phyloP scores from a whole-genome alignment of 2,888 invertebrate genomes.

The Aquatica leii region DNA sequence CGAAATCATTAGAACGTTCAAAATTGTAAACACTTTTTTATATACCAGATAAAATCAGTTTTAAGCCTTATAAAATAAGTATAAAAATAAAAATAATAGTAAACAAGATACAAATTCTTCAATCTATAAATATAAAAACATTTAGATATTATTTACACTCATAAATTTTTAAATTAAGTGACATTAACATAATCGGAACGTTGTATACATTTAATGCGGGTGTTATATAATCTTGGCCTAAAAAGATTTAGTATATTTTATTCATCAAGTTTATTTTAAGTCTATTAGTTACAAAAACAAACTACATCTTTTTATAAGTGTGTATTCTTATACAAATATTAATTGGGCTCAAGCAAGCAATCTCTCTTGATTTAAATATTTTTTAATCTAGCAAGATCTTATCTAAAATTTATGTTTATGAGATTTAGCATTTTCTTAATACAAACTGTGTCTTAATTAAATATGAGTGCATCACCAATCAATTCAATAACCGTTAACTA shows the following conservation, averaged over 20 bases:
- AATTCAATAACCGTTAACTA: constrained; percentile 3
- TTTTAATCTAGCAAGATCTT: background rate
- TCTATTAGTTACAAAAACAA: constrained; percentile 6
- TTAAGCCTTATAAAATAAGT: too few species aligned
- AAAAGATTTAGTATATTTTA: constrained; percentile 9
- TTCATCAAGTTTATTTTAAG: background rate
- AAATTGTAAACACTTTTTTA: too few species aligned
- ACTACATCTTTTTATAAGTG: background rate
- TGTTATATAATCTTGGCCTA: background rate
- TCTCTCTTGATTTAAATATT: constrained; percentile 2
- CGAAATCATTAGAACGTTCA: too few species aligned
- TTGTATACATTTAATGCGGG: too few species aligned
- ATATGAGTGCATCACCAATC: background rate
- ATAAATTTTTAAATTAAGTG: too few species aligned
- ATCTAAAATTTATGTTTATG: background rate
- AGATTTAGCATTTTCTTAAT: constrained; percentile 4
- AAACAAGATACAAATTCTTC: too few species aligned
- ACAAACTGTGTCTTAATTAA: constrained; percentile 7
- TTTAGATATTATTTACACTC: too few species aligned
- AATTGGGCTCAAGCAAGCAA: constrained; percentile 1
- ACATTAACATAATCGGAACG: too few species aligned
- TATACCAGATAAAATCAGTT: too few species aligned
- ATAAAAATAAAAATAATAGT: too few species aligned
- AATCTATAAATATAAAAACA: too few species aligned
- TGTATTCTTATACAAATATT: background rate